phyloP scores from a whole-genome alignment of 2,797 vertebrate species.

The Tadarida brasiliensis region DNA sequence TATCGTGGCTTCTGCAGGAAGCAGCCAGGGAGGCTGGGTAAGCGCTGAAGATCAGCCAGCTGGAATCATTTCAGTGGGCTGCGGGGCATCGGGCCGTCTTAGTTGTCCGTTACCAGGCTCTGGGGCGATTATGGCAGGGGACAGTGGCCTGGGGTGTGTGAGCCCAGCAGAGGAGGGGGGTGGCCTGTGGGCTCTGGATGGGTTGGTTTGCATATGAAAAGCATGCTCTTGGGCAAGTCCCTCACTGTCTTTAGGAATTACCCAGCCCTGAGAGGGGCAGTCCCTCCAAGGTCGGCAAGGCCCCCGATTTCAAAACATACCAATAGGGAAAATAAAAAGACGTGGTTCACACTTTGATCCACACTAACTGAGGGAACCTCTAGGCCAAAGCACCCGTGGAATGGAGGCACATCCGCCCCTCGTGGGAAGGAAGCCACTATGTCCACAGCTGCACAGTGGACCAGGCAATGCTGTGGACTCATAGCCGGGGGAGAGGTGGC shows the following conservation, averaged over 20 bases:
- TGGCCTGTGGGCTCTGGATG: neutral
- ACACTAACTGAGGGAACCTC: neutral
- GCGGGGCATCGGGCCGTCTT: too few species aligned
- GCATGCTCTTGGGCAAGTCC: neutral
- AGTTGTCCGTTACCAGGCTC: too few species aligned
- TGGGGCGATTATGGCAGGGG: neutral
- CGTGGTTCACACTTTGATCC: too few species aligned
- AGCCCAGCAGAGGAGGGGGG: neutral
- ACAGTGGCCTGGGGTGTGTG: neutral
- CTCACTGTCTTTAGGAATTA: neutral
- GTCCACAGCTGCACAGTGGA: accelerated
- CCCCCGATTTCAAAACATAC: neutral
- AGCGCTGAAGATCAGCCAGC: too few species aligned
- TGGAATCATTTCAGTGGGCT: neutral
- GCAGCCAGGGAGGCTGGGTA: neutral
- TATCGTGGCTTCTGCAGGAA: neutral
- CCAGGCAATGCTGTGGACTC: too few species aligned
- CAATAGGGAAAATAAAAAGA: neutral
- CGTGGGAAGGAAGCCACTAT: accelerated
- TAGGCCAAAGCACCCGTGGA: neutral
- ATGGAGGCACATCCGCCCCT: neutral
- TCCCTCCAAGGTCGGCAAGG: neutral
- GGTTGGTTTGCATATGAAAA: neutral
- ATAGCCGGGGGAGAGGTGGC: accelerated
- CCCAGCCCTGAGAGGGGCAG: too few species aligned